Conservation (phyloP, 2,797 vertebrate genomes). For the Zalophus californianus region DNA sequence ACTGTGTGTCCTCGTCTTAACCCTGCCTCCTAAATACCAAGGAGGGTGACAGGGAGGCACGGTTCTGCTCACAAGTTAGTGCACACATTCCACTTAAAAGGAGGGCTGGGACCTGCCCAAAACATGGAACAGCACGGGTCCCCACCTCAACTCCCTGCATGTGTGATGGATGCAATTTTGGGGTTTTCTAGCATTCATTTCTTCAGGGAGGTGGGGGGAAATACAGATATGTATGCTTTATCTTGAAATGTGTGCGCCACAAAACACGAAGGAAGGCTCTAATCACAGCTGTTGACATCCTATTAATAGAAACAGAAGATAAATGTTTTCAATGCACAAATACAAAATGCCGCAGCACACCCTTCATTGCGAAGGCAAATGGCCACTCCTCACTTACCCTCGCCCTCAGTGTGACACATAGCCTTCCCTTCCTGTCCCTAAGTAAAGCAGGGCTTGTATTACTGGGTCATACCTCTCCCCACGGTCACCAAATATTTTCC, state of each 20-base stretch:
- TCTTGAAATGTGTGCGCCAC: neutral
- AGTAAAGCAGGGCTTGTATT: neutral
- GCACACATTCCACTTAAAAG: rapidly evolving
- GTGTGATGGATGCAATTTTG: too few species aligned
- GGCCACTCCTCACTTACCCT: rapidly evolving
- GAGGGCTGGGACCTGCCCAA: neutral
- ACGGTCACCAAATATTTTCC: rapidly evolving
- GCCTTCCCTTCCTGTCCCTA: too few species aligned
- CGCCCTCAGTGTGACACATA: rapidly evolving
- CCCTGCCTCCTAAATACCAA: neutral
- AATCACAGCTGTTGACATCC: rapidly evolving
- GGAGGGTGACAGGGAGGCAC: neutral
- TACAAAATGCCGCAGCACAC: rapidly evolving
- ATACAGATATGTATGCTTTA: too few species aligned
- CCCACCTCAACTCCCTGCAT: neutral
- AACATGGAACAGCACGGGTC: rapidly evolving
- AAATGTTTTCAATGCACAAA: rapidly evolving
- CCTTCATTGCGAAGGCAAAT: rapidly evolving
- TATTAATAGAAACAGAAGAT: neutral
- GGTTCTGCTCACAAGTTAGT: neutral
- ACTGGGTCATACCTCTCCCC: too few species aligned
- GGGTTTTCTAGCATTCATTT: neutral
- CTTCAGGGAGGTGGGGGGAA: neutral
- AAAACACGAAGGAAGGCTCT: neutral
- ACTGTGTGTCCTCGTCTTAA: neutral